Evolutionary conservation across 2,888 invertebrate species (phyloP).

Genomic region (Anagyrus pseudococci): DNA sequence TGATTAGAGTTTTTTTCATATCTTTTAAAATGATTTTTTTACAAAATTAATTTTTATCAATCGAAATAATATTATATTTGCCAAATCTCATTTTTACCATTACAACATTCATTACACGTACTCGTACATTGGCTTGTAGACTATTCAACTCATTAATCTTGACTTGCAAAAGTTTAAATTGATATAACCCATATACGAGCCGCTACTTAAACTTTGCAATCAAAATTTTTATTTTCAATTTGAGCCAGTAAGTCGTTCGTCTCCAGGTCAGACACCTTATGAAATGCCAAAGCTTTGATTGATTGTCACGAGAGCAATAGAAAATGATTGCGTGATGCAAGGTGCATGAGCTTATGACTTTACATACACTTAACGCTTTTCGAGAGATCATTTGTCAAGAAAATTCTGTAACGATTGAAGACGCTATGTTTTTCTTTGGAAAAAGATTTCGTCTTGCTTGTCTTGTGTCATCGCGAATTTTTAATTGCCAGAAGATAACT

Average conservation of each 20-base stretch:
- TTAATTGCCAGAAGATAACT: not conserved
- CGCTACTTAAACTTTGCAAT: constrained; percentile 6
- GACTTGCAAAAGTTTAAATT: too few relatives aligned
- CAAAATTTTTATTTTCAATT: not conserved
- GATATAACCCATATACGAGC: too few relatives aligned
- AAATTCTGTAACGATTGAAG: constrained; percentile 20
- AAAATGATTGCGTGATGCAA: constrained; percentile 21
- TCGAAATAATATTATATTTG: too few relatives aligned
- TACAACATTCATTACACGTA: not conserved
- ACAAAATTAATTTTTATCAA: too few relatives aligned
- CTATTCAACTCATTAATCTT: not conserved
- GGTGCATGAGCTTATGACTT: not conserved
- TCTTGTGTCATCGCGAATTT: not conserved
- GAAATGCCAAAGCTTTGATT: constrained; percentile 21
- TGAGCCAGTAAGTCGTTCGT: not conserved
- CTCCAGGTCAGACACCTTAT: not conserved
- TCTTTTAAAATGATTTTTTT: too few relatives aligned
- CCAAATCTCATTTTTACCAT: not conserved
- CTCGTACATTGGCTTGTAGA: not conserved
- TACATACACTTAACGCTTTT: constrained; percentile 32
- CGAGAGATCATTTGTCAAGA: constrained; percentile 28
- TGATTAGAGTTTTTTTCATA: too few relatives aligned
- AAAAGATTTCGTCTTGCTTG: not conserved
- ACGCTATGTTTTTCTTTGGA: not conserved
- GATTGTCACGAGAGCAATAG: constrained; percentile 14